These are phyloP conservation scores for Syrista parreyssii DNA, from an alignment of 2,888 invertebrate genomes.

Conservation along the genomic window DNA sequence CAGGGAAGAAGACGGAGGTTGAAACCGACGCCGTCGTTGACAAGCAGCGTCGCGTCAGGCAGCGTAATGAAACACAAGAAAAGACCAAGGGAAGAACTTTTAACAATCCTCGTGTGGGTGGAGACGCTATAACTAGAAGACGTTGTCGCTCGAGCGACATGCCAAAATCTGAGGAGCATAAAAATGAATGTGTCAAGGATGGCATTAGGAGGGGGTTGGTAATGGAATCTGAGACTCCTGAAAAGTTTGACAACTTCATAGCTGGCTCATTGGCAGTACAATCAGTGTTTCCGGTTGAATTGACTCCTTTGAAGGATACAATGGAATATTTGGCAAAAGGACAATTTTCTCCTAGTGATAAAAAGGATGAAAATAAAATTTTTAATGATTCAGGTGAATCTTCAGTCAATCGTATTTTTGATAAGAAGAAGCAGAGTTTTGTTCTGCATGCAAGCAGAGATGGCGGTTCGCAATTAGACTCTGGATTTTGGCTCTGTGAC, in stretches of 20 bases:
- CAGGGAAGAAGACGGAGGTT: background rate
- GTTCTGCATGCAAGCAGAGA: slow-evolving; percentile 29
- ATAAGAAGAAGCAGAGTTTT: slow-evolving; percentile 24
- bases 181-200: background rate
- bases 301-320: slow-evolving; percentile 17
- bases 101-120: background rate
- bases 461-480: slow-evolving; percentile 15
- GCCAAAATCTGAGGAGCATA: background rate
- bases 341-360: slow-evolving; percentile 9
- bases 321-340: slow-evolving; percentile 29
- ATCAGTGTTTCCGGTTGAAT: background rate
- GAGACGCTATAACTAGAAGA: background rate
- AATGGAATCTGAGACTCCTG: background rate
- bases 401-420: background rate
- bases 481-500: slow-evolving; percentile 21
- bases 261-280: background rate
- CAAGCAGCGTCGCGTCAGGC: background rate
- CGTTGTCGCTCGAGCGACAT: background rate
- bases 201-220: background rate
- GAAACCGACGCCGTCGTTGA: background rate
- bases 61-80: background rate
- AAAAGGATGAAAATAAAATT: background rate
- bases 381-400: background rate
- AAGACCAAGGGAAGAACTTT: background rate
- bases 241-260: background rate